These are phyloP conservation scores for Chrysemys picta DNA, from an alignment of 2,113 vertebrate species.

Conservation along the genomic window DNA sequence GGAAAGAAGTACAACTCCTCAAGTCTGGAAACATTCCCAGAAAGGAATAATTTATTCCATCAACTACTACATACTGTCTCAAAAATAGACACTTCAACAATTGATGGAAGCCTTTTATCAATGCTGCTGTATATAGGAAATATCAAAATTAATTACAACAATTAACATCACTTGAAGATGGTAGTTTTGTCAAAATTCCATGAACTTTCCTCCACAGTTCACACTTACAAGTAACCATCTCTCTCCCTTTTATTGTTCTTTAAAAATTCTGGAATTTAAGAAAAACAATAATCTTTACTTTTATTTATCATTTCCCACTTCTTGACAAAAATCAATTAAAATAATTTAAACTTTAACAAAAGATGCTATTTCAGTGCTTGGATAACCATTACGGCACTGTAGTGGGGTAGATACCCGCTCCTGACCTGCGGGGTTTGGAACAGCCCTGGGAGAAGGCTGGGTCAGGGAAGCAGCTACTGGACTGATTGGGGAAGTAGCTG, in stretches of 20 bases:
- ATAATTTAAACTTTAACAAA: neutral
- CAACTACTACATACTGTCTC: slow-evolving; percentile 7
- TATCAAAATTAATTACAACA: slow-evolving; percentile 23
- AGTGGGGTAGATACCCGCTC: too few relatives aligned
- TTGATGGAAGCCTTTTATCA: slow-evolving; percentile 35
- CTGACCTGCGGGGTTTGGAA: too few relatives aligned
- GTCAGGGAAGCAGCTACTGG: too few relatives aligned
- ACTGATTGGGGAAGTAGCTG: too few relatives aligned
- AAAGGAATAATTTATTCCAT: neutral
- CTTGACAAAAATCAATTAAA: slow-evolving; percentile 3
- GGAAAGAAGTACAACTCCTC: neutral
- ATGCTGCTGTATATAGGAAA: slow-evolving; percentile 9
- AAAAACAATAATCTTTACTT: neutral
- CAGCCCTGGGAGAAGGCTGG: too few relatives aligned
- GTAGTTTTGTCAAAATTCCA: slow-evolving; percentile 12
- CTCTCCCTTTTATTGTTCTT: neutral
- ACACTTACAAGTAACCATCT: neutral
- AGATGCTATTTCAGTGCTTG: neutral
- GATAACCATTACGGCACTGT: neutral
- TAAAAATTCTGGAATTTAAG: neutral
- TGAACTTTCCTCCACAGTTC: neutral
- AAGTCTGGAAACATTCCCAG: slow-evolving; percentile 10
- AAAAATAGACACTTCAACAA: slow-evolving; percentile 34
- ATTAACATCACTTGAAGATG: neutral
- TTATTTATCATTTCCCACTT: neutral